Percentiles rank a stretch among this genome's conserved stretches.
Conservation (phyloP, 2,113 vertebrate genomes). For the Leucopsar rothschildi region DNA sequence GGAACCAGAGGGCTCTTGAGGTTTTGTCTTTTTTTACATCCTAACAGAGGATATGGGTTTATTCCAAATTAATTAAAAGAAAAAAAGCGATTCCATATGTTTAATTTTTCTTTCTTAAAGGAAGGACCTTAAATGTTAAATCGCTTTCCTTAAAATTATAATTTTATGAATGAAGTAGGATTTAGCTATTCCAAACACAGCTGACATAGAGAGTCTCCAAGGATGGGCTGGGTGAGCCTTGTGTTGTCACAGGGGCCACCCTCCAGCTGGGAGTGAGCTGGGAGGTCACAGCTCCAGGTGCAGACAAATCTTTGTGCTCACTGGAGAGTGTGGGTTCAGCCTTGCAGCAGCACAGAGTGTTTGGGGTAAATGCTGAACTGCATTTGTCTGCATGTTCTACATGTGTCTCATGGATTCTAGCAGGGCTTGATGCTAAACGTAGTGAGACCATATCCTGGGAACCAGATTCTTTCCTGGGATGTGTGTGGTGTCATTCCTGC, state of each 20-base stretch:
- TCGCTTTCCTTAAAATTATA: slow-evolving; percentile 24
- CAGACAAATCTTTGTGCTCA: neutral
- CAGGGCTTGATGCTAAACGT: slow-evolving; percentile 38
- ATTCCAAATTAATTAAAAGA: neutral
- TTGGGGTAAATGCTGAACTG: neutral
- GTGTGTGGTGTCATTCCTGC: neutral
- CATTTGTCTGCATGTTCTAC: neutral
- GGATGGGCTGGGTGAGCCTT: neutral
- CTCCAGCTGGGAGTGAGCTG: neutral
- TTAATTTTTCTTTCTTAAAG: neutral
- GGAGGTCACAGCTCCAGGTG: neutral
- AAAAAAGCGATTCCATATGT: neutral
- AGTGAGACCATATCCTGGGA: slow-evolving; percentile 24
- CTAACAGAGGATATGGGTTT: neutral
- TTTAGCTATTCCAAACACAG: slow-evolving; percentile 18
- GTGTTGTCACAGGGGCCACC: neutral
- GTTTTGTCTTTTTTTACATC: neutral
- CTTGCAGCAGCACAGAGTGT: neutral
- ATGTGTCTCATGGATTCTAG: neutral
- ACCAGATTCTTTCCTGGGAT: slow-evolving; percentile 30
- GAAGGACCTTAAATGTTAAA: slow-evolving; percentile 16
- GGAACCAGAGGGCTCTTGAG: neutral
- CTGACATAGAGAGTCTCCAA: neutral
- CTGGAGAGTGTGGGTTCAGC: neutral
- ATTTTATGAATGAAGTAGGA: slow-evolving; percentile 12